Conservation (phyloP, 2,888 invertebrate species). For the Dexiosoma caninum region DNA sequence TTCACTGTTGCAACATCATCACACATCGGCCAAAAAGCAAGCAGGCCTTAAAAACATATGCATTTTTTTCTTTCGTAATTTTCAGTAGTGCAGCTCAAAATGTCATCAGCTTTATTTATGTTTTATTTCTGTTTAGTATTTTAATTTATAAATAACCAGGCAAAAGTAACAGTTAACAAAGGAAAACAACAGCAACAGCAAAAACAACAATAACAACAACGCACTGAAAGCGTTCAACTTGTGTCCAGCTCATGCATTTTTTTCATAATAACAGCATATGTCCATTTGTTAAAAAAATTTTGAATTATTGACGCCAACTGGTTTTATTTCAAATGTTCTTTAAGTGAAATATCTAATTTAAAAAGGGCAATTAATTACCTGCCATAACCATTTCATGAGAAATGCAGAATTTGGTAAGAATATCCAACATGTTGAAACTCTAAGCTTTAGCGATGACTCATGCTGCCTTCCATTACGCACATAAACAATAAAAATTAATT, state of each 20-base stretch:
- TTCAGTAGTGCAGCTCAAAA: conserved; percentile 59
- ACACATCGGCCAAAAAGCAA: conserved; percentile 35
- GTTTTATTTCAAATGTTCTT: no score
- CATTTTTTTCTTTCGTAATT: conserved; percentile 28
- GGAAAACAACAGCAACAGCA: no score
- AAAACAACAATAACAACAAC: no score
- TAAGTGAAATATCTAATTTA: no score
- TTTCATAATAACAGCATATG: background rate
- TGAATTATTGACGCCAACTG: no score
- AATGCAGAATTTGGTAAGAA: no score
- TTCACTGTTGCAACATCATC: conserved; percentile 69
- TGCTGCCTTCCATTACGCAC: no score
- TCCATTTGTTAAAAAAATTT: background rate
- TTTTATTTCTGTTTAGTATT: conserved; percentile 42
- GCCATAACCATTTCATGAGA: no score
- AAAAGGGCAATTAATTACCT: no score
- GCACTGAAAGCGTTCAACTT: conserved; percentile 4
- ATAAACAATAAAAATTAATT: no score
- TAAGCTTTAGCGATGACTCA: no score
- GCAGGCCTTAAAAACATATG: conserved; percentile 20
- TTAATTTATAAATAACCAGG: conserved; percentile 37
- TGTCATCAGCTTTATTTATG: conserved; percentile 59
- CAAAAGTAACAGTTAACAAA: conserved; percentile 33
- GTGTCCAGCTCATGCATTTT: background rate
- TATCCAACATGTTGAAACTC: no score